phyloP scores from a whole-genome alignment of 2,797 vertebrate genomes.

The Mus spretus region DNA sequence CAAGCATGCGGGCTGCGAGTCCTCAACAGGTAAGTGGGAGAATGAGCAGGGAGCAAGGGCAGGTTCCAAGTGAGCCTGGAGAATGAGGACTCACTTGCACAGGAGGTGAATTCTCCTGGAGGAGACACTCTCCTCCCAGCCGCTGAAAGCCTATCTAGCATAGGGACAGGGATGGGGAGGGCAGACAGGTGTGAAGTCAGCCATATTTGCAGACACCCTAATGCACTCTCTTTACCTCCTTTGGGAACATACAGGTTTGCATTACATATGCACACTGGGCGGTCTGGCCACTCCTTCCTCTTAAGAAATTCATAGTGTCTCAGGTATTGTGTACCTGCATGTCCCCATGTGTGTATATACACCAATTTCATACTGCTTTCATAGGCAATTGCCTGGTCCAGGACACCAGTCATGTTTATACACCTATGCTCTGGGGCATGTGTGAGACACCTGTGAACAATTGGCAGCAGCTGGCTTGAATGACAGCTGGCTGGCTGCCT shows the following conservation, averaged over 20 bases:
- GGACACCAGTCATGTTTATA: neutral
- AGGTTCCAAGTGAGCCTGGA: neutral
- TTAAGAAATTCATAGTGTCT: too few species aligned
- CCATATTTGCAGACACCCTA: neutral
- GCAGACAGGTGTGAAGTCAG: neutral
- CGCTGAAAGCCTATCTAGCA: neutral
- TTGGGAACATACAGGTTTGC: fast-evolving
- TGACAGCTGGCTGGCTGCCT: neutral
- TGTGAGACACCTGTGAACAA: neutral
- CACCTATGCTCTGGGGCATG: neutral
- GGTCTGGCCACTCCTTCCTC: neutral
- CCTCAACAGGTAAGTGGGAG: neutral
- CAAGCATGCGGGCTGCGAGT: neutral
- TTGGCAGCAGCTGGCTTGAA: neutral
- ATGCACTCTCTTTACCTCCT: neutral
- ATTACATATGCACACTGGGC: fast-evolving
- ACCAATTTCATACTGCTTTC: neutral
- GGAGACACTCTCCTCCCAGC: neutral
- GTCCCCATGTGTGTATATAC: fast-evolving
- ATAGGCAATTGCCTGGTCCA: fast-evolving
- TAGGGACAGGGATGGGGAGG: neutral
- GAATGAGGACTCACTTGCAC: neutral
- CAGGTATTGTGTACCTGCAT: fast-evolving
- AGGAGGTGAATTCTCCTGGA: neutral
- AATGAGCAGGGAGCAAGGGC: neutral